Evolutionary conservation across 2,113 vertebrate genomes (phyloP).

Genomic region (Paradoxurus hermaphroditus): DNA sequence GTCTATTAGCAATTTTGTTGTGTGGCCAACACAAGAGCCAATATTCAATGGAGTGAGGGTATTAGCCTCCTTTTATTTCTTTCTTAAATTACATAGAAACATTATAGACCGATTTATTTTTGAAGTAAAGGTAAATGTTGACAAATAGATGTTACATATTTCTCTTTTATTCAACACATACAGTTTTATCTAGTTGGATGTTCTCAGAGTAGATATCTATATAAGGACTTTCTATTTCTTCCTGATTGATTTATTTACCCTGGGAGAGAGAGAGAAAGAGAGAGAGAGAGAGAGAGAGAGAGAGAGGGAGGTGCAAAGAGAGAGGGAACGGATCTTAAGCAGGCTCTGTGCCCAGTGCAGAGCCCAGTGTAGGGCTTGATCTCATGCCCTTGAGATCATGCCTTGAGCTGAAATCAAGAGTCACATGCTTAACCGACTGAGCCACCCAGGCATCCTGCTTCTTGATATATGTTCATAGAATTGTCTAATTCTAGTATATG

Average conservation of each 20-base stretch:
- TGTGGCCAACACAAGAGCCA: conserved; percentile 10
- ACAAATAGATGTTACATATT: neutral
- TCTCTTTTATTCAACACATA: neutral
- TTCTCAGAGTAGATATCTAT: neutral
- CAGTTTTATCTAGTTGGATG: neutral
- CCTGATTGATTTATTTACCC: neutral
- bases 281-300: too few species aligned
- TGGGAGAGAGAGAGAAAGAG: too few species aligned
- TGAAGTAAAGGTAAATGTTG: neutral
- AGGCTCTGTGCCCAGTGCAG: too few species aligned
- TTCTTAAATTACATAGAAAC: conserved; percentile 45
- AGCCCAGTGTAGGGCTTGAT: too few species aligned
- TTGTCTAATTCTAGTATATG: conserved; percentile 9
- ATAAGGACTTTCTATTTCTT: conserved; percentile 26
- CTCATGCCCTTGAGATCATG: too few species aligned
- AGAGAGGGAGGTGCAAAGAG: too few species aligned
- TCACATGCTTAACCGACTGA: too few species aligned
- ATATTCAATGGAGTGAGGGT: neutral
- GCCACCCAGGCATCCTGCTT: neutral
- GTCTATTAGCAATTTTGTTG: conserved; percentile 70
- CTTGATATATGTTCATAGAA: conserved; percentile 23
- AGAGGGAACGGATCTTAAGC: too few species aligned
- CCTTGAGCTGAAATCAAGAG: too few species aligned
- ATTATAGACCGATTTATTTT: conserved; percentile 44
- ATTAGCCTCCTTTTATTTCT: neutral